Percentiles rank a stretch among this genome's conserved stretches.
phyloP scores from a whole-genome alignment of 1,140 invertebrate genomes.

The Oryctes rhinoceros region DNA sequence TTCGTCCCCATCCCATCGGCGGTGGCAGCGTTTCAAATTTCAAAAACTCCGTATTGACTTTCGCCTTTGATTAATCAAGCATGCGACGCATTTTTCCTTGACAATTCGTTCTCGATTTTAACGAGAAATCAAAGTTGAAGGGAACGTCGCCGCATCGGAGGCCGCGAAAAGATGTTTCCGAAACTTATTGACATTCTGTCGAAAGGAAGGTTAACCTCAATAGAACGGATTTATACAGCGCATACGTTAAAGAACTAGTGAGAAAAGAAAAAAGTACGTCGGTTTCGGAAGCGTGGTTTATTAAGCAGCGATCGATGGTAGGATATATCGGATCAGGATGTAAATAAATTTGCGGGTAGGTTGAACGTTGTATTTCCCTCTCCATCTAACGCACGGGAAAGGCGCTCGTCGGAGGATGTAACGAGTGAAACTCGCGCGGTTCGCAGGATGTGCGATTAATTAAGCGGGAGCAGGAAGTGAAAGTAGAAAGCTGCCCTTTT shows the following conservation, averaged over 20 bases:
- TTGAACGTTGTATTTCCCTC: background rate
- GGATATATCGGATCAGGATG: background rate
- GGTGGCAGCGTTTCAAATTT: background rate
- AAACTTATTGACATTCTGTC: slow-evolving; percentile 18
- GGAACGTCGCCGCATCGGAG: background rate
- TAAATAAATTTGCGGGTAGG: slow-evolving; percentile 6
- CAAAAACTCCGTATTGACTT: background rate
- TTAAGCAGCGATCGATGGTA: background rate
- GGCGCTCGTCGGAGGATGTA: background rate
- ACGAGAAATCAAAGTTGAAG: slow-evolving; percentile 1
- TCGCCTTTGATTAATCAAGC: slow-evolving; percentile 12
- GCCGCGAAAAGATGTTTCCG: background rate
- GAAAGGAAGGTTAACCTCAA: background rate
- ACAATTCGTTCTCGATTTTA: background rate
- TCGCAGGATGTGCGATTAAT: slow-evolving; percentile 10
- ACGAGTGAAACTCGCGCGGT: background rate
- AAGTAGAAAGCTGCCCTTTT: background rate
- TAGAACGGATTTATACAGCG: background rate
- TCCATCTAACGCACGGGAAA: background rate
- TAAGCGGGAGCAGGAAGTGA: background rate
- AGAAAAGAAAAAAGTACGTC: background rate
- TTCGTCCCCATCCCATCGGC: background rate
- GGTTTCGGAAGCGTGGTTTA: background rate
- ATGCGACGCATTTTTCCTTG: background rate
- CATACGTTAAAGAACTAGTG: background rate